phyloP scores from a whole-genome alignment of 1,140 invertebrate species.

The Himalopsyche phryganea region DNA sequence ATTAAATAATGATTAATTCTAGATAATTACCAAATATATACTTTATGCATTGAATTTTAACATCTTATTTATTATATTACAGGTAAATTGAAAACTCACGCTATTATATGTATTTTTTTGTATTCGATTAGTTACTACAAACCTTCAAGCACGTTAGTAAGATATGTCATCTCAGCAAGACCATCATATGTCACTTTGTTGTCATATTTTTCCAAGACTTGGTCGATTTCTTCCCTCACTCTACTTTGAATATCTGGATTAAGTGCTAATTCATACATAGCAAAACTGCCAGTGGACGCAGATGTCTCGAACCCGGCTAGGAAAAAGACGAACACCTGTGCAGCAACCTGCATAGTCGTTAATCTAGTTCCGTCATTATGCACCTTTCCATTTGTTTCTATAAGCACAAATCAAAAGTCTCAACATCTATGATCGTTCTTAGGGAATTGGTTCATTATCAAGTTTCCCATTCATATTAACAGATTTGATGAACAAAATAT shows the following conservation, averaged over 20 bases:
- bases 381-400: slow-evolving; percentile 37
- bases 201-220: slow-evolving; percentile 40
- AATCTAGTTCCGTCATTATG: slow-evolving; percentile 38
- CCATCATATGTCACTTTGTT: slow-evolving; percentile 52
- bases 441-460: slow-evolving; percentile 42
- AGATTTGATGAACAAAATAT: too few species aligned
- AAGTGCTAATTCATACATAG: slow-evolving; percentile 53
- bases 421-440: background rate
- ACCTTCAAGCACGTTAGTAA: slow-evolving; percentile 45
- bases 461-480: too few species aligned
- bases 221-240: slow-evolving; percentile 53
- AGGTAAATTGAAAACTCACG: too few species aligned
- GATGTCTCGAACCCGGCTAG: slow-evolving; percentile 62
- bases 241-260: slow-evolving; percentile 55
- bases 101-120: too few species aligned
- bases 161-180: slow-evolving; percentile 42
- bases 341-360: slow-evolving; percentile 39
- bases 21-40: too few species aligned
- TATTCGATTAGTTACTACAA: too few species aligned
- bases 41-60: too few species aligned
- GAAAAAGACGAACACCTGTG: slow-evolving; percentile 53
- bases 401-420: too few species aligned
- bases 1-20: too few species aligned
- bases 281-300: slow-evolving; percentile 52
- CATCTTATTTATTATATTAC: too few species aligned